Conservation (phyloP, 2,113 vertebrate species). For the Cryptotis parvus region DNA sequence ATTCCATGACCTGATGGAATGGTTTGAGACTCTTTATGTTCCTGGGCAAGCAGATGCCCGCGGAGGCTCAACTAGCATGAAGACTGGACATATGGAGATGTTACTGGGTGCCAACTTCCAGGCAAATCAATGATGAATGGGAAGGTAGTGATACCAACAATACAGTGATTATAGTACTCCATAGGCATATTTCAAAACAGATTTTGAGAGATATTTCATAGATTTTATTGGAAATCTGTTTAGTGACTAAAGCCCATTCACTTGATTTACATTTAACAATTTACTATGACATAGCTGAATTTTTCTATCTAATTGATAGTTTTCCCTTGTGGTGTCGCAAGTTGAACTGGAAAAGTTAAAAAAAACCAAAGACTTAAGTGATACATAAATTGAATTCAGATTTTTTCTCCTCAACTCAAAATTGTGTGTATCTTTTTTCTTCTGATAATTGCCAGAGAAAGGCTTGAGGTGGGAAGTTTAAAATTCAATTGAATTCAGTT, state of each 20-base stretch:
- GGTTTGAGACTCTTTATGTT: no score
- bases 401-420: constrained; percentile 22
- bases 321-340: constrained; percentile 25
- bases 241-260: background rate
- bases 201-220: constrained; percentile 28
- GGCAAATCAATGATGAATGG: no score
- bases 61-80: no score
- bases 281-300: constrained; percentile 3
- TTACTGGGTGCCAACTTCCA: no score
- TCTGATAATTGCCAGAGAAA: background rate
- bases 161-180: background rate
- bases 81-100: no score
- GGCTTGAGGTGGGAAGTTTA: background rate
- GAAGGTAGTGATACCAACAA: no score
- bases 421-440: constrained; percentile 6
- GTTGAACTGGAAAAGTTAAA: background rate
- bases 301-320: constrained; percentile 8
- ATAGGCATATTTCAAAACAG: constrained; percentile 10
- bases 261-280: constrained; percentile 51
- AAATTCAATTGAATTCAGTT: no score
- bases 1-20: no score
- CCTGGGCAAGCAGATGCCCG: no score
- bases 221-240: constrained; percentile 27
- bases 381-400: background rate
- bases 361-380: background rate